Evolutionary conservation across 2,113 vertebrate genomes (phyloP).

Genomic region (Tetraodon nigroviridis): DNA sequence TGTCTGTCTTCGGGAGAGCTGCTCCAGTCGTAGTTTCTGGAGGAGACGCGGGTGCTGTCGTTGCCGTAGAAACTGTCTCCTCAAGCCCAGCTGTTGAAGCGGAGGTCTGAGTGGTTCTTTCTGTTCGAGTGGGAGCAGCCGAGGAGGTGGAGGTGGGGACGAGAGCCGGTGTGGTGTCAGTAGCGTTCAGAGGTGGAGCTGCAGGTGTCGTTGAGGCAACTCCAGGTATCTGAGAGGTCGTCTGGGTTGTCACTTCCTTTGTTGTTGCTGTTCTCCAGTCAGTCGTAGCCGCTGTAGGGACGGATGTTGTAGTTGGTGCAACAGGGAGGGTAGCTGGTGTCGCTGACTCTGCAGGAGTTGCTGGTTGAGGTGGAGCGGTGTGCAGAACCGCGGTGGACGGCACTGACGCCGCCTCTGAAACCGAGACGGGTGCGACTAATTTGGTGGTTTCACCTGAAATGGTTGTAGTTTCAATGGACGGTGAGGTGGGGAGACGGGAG

Average conservation of each 20-base stretch:
- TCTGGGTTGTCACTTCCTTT: conserved; percentile 44
- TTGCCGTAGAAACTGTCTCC: conserved; percentile 23
- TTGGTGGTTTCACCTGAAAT: conserved; percentile 39
- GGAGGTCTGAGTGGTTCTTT: conserved; percentile 37
- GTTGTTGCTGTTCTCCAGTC: conserved; percentile 49
- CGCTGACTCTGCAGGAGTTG: conserved; percentile 29
- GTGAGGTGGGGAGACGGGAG: conserved; percentile 1
- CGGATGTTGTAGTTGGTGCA: conserved; percentile 35
- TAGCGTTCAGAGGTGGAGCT: conserved; percentile 14
- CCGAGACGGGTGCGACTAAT: conserved; percentile 18
- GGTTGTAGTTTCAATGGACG: conserved; percentile 29
- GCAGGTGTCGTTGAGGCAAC: conserved; percentile 19
- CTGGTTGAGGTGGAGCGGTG: conserved; percentile 20
- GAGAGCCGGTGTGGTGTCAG: conserved; percentile 32
- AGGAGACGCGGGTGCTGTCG: conserved; percentile 22
- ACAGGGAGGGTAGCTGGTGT: conserved; percentile 17
- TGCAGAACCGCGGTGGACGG: conserved; percentile 32
- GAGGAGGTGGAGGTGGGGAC: conserved; percentile 42
- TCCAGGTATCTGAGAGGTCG: conserved; percentile 30
- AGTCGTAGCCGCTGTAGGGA: conserved; percentile 42
- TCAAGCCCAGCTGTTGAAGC: conserved; percentile 31
- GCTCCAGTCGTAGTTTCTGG: conserved; percentile 41
- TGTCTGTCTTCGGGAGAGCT: conserved; percentile 22
- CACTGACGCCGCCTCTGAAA: conserved; percentile 25
- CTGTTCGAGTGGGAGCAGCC: conserved; percentile 34